A percentile compares a stretch with the other conserved stretches of the same genome.
phyloP scores from a whole-genome alignment of 2,113 vertebrate genomes.

The Aythya baeri region DNA sequence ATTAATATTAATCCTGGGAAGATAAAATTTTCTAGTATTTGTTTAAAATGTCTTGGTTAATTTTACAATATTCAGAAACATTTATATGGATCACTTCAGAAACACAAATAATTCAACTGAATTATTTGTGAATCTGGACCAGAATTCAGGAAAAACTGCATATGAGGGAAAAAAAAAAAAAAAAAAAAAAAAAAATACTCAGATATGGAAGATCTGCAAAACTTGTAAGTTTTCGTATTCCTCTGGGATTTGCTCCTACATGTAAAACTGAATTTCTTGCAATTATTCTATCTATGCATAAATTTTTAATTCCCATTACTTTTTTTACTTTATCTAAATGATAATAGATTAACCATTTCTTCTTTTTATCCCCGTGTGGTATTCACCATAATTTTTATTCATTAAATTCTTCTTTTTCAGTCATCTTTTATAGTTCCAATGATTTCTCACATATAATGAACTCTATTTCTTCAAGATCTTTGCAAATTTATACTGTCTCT shows the following conservation, averaged over 20 bases:
- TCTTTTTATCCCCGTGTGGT: not conserved
- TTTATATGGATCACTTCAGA: not conserved
- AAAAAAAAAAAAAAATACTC: not conserved
- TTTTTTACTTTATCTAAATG: not conserved
- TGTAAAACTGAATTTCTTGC: not conserved
- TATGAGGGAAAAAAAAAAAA: not conserved
- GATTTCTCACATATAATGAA: not conserved
- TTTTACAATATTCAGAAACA: not conserved
- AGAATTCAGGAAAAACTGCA: not conserved
- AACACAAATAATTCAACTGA: too few relatives aligned
- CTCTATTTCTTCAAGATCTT: conserved; percentile 15
- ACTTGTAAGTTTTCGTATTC: not conserved
- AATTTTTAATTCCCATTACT: not conserved
- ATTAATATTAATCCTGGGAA: not conserved
- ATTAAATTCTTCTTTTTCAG: not conserved
- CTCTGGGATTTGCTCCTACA: not conserved
- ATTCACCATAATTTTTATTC: not conserved
- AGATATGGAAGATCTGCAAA: not conserved
- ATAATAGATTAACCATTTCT: not conserved
- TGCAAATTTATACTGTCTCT: not conserved
- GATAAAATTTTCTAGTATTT: not conserved
- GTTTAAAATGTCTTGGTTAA: not conserved
- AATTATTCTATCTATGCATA: not conserved
- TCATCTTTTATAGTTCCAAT: conserved; percentile 17
- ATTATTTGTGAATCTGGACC: not conserved